Evolutionary conservation across 2,113 vertebrate genomes (phyloP).

Genomic region (Ochotona princeps): DNA sequence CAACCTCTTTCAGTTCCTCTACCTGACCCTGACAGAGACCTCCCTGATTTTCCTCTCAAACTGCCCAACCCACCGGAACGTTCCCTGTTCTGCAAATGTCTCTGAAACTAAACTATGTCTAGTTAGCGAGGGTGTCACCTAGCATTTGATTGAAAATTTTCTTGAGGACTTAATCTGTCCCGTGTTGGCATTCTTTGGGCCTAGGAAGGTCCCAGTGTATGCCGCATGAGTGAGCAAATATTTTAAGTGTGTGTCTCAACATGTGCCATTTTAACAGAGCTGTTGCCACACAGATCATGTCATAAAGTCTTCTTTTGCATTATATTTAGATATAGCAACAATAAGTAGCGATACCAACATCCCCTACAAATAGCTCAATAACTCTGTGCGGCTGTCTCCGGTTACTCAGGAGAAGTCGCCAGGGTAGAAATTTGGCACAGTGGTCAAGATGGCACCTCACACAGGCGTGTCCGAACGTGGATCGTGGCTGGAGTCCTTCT

Average conservation of each 20-base stretch:
- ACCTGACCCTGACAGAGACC: too few relatives aligned
- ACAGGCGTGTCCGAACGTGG: too few relatives aligned
- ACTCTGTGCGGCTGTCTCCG: neutral
- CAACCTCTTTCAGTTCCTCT: neutral
- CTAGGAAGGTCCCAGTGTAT: neutral
- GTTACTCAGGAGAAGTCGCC: neutral
- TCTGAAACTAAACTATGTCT: neutral
- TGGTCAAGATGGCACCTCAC: too few relatives aligned
- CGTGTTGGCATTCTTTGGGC: neutral
- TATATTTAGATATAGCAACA: neutral
- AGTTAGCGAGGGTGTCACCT: neutral
- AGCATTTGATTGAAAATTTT: neutral
- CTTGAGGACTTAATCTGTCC: neutral
- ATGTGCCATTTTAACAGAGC: neutral
- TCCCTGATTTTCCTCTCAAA: neutral
- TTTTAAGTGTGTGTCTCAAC: neutral
- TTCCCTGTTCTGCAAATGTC: neutral
- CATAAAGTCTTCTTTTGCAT: neutral
- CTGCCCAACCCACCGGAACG: too few relatives aligned
- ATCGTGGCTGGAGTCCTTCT: too few relatives aligned
- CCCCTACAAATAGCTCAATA: neutral
- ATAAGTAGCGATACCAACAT: neutral
- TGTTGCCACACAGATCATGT: neutral
- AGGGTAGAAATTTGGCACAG: too few relatives aligned
- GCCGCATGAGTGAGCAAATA: neutral